Evolutionary conservation across 2,888 invertebrate genomes (phyloP), one percentile per base, ranked within the genome.

Genomic region (Margaritifera margaritifera): DNA sequence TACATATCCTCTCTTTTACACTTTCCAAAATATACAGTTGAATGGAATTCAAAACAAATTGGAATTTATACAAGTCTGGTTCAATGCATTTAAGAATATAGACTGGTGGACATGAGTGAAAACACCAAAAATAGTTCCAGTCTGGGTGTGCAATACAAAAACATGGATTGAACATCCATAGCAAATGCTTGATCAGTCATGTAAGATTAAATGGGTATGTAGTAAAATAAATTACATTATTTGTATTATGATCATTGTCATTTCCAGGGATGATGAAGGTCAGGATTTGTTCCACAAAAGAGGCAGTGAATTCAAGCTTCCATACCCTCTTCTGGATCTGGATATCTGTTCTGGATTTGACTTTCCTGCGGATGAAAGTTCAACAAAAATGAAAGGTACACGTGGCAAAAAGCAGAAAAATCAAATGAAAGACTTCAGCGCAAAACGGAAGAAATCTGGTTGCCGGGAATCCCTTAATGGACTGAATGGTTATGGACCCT

Each of bases 281-380:
- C 93, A 97, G 78, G 99, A 99, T 91, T 92, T 99, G 73, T 92
- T 99, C 62, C 98, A 98, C 53, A 99, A 99, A 90, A 93, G 99
- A 78, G 99, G 98, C 8, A 98, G 98, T 95, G 98, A 99, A 91
- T 99, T 98, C 91, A 98, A 99, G 92, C 97, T 97, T 68, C 98
- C 98, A 89, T 99, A 99, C 91, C 92, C 98, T 93, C 65, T 94
- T 93, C 66, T 95, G 64, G 86, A 90, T 82, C 83, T 89, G 57
- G 86, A 88, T 66, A 82, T 88, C 71, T 87, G 88, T 67, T 78
- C 84, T 20, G 85, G 85, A 15, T 84, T 84, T 71, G 87, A 86
- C 57, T 87, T 88, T 71, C 81, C 84, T 2, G 87, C 86, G 63
- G 88, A 86, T 52, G 87, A 88, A 54, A 75, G 85, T 22, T 74